Evolutionary conservation across 2,113 vertebrate species (phyloP), one percentile per base, ranked within the genome.

Genomic region (Megaceryle maxima): DNA sequence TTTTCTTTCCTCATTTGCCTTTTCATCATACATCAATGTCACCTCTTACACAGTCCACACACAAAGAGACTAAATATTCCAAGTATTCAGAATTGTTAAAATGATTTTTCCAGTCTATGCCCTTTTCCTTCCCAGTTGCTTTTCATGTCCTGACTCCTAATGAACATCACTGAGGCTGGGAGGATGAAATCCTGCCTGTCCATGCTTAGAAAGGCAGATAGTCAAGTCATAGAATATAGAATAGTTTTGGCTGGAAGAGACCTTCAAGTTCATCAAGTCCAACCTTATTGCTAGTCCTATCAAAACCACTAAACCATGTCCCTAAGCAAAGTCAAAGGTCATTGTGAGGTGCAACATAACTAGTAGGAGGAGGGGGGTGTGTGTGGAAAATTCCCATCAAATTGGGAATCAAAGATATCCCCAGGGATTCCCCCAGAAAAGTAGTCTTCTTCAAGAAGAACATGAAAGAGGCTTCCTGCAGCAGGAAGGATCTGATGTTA

Each of bases 151-250:
- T 73, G 22, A 64, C 6, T 76, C 53, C n/a, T 60, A 46, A 68
- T 39, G 8, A 72, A 67, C 5, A 31, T 33, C 28, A 31, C 57
- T 68, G 53, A 76, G 24, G 43, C 16, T 48, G 68, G 0, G 0
- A 64, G 39, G 56, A 41, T 37, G 20, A 76, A 72, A 91, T 57
- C 4, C 29, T 77, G 12, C 8, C 81, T 81, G 43, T 43, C 17
- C 10, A 14, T 3, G 0, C 77, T 33, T 44, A 62, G 29, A 87
- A 81, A 33, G 29, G 16, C 16, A 83, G 89, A 81, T 1, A 53
- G 16, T 33, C 50, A 73, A 16, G 39, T 41, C 39, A 41, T 41
- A 41, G 39, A 37, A 37, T 37, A 37, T 37, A 37, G 37, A 37
- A 37, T 37, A 37, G 37, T 37, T 37, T 37, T 37, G 37, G 37